Conservation (phyloP, 2,888 invertebrate species). For the Drosophila algonquin region DNA sequence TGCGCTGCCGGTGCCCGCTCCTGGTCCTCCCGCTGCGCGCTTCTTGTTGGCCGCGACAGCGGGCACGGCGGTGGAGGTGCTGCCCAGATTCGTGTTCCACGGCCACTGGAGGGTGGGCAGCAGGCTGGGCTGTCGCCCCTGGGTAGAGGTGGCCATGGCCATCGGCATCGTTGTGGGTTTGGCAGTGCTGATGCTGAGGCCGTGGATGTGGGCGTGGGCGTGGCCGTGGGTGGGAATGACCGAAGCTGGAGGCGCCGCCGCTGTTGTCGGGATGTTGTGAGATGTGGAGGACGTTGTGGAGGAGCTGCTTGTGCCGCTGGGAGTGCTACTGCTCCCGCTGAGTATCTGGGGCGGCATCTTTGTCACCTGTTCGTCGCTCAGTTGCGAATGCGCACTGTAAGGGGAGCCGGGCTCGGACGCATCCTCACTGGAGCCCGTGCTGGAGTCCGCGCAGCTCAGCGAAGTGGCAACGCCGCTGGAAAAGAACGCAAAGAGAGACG, state of each 20-base stretch:
- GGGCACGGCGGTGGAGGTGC: conserved; percentile 65
- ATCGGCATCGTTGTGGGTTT: conserved; percentile 52
- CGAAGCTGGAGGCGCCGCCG: conserved; percentile 75
- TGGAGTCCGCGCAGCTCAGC: conserved; percentile 88
- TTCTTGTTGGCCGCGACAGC: conserved; percentile 54
- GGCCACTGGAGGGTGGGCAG: conserved; percentile 82
- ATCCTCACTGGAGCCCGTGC: conserved; percentile 89
- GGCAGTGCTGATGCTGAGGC: conserved; percentile 81
- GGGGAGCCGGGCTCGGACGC: conserved; percentile 94
- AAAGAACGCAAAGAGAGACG: conserved; percentile 9
- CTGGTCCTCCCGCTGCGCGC: conserved; percentile 52
- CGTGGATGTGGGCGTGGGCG: conserved; percentile 85
- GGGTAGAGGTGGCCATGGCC: conserved; percentile 22
- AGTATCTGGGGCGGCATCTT: conserved; percentile 83
- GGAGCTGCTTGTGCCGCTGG: conserved; percentile 85
- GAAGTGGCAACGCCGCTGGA: conserved; percentile 92
- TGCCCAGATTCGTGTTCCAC: conserved; percentile 78
- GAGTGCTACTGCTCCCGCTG: conserved; percentile 84
- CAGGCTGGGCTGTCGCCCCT: conserved; percentile 43
- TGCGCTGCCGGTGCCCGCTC: conserved; percentile 23
- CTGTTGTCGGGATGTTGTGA: conserved; percentile 84
- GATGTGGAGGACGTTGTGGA: conserved; percentile 63
- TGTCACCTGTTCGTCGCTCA: conserved; percentile 85
- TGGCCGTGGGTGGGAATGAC: conserved; percentile 79
- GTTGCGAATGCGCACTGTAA: conserved; percentile 85